Evolutionary conservation across 2,797 vertebrate species (phyloP).

Genomic region (Cyclura pinguis): DNA sequence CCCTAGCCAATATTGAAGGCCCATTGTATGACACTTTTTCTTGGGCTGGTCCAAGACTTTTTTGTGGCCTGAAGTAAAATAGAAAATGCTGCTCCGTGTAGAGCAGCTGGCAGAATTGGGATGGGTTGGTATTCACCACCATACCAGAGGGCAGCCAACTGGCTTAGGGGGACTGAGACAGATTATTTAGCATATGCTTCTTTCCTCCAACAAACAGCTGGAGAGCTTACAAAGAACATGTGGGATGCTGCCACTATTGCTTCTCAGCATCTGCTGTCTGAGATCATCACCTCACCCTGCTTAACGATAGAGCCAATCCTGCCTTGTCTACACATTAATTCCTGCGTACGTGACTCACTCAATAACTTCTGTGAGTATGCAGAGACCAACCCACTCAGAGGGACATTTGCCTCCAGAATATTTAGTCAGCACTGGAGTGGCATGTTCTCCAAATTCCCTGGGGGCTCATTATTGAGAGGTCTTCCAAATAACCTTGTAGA

Average conservation of each 20-base stretch:
- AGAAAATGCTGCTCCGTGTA: background rate
- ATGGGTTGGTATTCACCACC: background rate
- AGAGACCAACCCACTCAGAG: accelerated
- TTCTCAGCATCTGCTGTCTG: background rate
- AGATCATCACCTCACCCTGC: background rate
- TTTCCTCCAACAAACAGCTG: background rate
- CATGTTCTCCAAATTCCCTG: background rate
- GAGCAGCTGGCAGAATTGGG: background rate
- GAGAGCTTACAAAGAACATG: background rate
- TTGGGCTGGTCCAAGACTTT: background rate
- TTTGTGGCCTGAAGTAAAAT: background rate
- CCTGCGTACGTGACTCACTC: slow-evolving; percentile 21
- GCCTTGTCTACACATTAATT: background rate
- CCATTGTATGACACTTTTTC: background rate
- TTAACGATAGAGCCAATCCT: background rate
- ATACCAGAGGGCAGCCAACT: background rate
- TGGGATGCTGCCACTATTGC: background rate
- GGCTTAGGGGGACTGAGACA: background rate
- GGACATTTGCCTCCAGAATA: slow-evolving; percentile 21
- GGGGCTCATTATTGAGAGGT: slow-evolving; percentile 1
- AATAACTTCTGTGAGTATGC: background rate
- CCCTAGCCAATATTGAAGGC: too few species aligned
- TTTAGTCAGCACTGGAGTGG: background rate
- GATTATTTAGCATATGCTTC: background rate
- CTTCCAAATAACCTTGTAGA: background rate